Conservation (phyloP, 2,113 vertebrate species). For the Calyptommatus sinebrachiatus region DNA sequence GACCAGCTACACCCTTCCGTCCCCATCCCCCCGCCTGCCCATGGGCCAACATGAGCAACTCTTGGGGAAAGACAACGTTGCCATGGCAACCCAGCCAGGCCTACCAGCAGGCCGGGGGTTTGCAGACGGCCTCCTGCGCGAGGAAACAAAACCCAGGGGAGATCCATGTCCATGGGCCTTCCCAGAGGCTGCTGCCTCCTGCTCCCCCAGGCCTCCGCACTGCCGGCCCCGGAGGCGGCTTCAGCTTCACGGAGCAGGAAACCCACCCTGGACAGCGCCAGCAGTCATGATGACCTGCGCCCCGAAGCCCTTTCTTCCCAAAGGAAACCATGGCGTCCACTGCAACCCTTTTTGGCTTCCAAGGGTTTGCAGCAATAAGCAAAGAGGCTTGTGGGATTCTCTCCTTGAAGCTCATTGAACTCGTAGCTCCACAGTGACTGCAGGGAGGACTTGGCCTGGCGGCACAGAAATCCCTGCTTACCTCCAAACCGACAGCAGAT, state of each 20-base stretch:
- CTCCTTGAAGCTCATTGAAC: not conserved
- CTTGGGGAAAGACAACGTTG: slow-evolving; percentile 95
- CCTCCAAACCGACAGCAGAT: too few species aligned
- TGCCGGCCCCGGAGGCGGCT: too few species aligned
- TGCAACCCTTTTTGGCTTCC: too few species aligned
- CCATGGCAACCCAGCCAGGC: slow-evolving; percentile 95
- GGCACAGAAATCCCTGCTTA: too few species aligned
- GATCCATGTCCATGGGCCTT: slow-evolving; percentile 56
- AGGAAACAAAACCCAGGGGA: slow-evolving; percentile 70
- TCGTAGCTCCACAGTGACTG: not conserved
- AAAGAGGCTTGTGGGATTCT: too few species aligned
- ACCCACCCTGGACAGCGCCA: too few species aligned
- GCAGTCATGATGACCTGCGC: too few species aligned
- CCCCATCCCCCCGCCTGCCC: slow-evolving; percentile 90
- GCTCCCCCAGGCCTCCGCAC: not conserved
- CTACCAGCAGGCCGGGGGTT: slow-evolving; percentile 72
- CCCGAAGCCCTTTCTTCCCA: too few species aligned
- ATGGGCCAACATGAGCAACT: slow-evolving; percentile 98
- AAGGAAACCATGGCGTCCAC: too few species aligned
- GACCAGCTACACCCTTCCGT: slow-evolving; percentile 79
- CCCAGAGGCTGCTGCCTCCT: slow-evolving; percentile 39
- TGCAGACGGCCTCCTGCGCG: slow-evolving; percentile 74
- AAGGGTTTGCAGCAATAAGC: too few species aligned
- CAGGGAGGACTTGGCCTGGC: not conserved
- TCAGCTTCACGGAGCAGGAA: too few species aligned